Conservation (phyloP, 2,797 vertebrate species). For the Calcarius lapponicus region DNA sequence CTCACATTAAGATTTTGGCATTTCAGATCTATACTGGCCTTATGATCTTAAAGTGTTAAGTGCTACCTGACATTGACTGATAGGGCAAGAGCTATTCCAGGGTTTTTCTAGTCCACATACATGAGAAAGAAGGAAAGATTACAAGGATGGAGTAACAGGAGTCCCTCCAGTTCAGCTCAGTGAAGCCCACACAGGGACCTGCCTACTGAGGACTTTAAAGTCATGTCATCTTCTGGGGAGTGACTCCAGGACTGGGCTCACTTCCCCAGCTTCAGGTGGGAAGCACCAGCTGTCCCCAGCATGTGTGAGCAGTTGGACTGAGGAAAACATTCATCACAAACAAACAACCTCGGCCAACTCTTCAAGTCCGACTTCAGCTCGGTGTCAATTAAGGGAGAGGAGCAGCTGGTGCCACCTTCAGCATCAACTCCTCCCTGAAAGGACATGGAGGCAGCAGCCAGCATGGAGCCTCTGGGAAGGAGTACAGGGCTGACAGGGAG, state of each 20-base stretch:
- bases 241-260: not conserved
- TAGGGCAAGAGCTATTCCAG: not conserved
- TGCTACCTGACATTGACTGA: not conserved
- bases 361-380: not conserved
- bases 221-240: not conserved
- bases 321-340: not conserved
- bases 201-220: not conserved
- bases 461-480: not conserved
- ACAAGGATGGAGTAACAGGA: not conserved
- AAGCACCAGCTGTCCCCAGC: not conserved
- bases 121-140: not conserved
- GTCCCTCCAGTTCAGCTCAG: not conserved
- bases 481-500: not conserved
- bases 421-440: not conserved
- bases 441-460: accelerated
- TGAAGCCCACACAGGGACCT: not conserved
- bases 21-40: not conserved
- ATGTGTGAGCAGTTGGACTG: accelerated
- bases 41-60: not conserved
- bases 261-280: not conserved
- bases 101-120: not conserved
- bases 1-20: not conserved
- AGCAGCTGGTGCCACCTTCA: not conserved
- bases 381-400: not conserved
- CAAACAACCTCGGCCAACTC: not conserved